Base-by-base conservation (phyloP, 2,113 vertebrate genomes). In the Emydura subglobosa region DNA sequence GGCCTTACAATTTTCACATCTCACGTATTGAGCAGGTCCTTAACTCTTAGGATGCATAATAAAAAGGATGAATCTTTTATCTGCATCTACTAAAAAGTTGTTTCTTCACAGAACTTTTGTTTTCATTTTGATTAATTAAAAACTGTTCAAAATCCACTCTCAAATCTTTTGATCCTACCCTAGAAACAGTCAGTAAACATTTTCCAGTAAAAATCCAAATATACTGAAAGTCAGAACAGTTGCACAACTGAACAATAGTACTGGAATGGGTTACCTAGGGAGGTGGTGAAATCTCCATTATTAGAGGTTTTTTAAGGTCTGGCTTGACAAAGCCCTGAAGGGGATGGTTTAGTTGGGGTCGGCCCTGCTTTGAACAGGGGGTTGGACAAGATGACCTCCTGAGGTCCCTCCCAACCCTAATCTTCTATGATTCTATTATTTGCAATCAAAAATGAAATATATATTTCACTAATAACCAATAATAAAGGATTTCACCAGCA, bases 161-260 rank as follows among this genome's bases (percentile, higher is more conserved):
- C 3, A 85, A 76, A 14, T 16, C 34, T 86, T 91, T 92, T 49
- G 19, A 88, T 55, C 25, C 29, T 83, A 4, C 65, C 11, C 34
- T 78, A 92, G 42, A 97, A 97, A 82, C 39, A 39, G 39, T 39
- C 39, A 39, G 39, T 39, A 39, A 39, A 39, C 98, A 31, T 53
- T 57, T 93, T n/a, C 50, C 50, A 14, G 1, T 16, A 82, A 94
- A 53, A 34, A 82, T 22, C 13, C 49, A 88, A 94, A 54, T 13
- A 34, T 51, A 11, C 0, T 5, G 25, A 83, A 85, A 29, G 29
- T 25, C 31, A 50, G 25, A 90, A 54, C 10, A 86, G 42, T 4
- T 42, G 7, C 84, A 42, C 39, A 39, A 39, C 39, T 39, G 39
- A 39, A 39, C 39, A 39, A 39, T 39, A 39, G 39, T 39, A 39